These are phyloP conservation scores for Agonum fuliginosum DNA, from an alignment of 2,888 invertebrate genomes.

Conservation along the genomic window DNA sequence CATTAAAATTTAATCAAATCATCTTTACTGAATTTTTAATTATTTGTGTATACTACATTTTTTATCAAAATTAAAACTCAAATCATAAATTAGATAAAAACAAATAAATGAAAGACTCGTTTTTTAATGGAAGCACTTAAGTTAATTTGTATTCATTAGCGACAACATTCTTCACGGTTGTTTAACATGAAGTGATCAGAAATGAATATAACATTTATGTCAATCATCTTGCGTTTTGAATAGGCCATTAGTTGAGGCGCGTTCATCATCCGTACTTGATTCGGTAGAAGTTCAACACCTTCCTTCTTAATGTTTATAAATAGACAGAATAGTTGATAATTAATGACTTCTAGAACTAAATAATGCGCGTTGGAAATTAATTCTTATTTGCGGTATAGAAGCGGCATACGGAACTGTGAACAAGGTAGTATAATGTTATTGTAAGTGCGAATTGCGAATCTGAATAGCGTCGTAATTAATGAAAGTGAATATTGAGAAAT, in stretches of 20 bases:
- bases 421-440: slow-evolving; percentile 20
- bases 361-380: slow-evolving; percentile 23
- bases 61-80: neutral
- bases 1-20: neutral
- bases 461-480: slow-evolving; percentile 35
- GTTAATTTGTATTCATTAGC: slow-evolving; percentile 46
- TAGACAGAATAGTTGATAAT: slow-evolving; percentile 33
- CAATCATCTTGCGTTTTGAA: slow-evolving; percentile 47
- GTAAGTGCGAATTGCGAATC: slow-evolving; percentile 35
- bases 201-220: slow-evolving; percentile 48
- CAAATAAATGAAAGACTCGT: slow-evolving; percentile 14
- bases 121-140: slow-evolving; percentile 46
- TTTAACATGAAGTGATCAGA: slow-evolving; percentile 42
- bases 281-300: slow-evolving; percentile 19
- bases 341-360: slow-evolving; percentile 30
- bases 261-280: slow-evolving; percentile 33
- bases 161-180: slow-evolving; percentile 50
- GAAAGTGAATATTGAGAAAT: slow-evolving; percentile 5
- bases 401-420: neutral
- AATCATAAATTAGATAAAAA: slow-evolving; percentile 20
- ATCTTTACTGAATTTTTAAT: neutral
- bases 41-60: neutral
- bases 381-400: slow-evolving; percentile 33
- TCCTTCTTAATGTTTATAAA: slow-evolving; percentile 38
- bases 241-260: slow-evolving; percentile 35